Evolutionary conservation across 1,140 invertebrate species (phyloP), one percentile per base, ranked within the genome.

Genomic region (Cyphomyrmex costatus): DNA sequence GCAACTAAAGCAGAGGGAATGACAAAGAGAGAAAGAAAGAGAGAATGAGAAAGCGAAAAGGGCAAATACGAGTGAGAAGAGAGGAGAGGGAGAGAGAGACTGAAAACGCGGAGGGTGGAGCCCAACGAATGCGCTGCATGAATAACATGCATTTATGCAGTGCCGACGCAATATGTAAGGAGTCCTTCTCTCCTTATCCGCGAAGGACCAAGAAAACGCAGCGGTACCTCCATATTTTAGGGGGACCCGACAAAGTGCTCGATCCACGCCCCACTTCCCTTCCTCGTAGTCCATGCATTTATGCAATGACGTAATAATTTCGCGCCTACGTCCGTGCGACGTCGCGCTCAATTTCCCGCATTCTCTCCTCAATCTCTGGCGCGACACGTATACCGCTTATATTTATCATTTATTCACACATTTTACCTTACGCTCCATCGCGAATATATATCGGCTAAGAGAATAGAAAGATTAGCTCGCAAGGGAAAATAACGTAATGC

Each of bases 301-400:
- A 92, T 93, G 92, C 92, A 93, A 93, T 92, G 86, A 92, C 90
- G 87, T 90, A 91, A 92, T 93, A 92, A 93, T 93, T 93, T 92
- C 88, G 88, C 85, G 89, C 91, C 90, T 92, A 91, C 85, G 87
- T 74, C 86, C 86, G 85, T 85, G 74, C 88, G 80, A 86, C 84
- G 84, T 91, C 90, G 86, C 91, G 91, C 92, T 92, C 92, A 87
- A 92, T 92, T 92, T 92, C 86, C 86, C 68, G 61, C 63, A 33
- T 77, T 68, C 79, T 68, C 79, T 78, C 30, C 66, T 86, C 84
- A 73, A 85, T 86, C 83, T 84, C 51, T 46, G 19, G 49, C 33
- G 5, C 65, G 19, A 56, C 56, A 70, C 33, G 58, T 36, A 46
- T 30, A 61, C 2, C 24, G 46, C 53, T 63, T 14, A 51, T 36